A percentile compares a stretch with the other conserved stretches of the same genome.
Evolutionary conservation across 2,888 invertebrate genomes (phyloP).

Genomic region (Cryptocephalus moraei): DNA sequence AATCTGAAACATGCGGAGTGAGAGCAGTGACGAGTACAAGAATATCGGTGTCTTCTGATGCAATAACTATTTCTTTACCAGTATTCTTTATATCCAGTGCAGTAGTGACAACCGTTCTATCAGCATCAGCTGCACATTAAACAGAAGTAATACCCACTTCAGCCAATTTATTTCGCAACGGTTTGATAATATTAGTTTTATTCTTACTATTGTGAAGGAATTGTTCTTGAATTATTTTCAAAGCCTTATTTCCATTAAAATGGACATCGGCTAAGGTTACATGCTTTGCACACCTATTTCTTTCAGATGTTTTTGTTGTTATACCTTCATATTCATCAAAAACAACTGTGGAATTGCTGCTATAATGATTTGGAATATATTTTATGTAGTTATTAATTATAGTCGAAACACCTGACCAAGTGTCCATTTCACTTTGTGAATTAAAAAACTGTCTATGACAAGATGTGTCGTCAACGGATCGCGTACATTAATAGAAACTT

Average conservation of each 20-base stretch:
- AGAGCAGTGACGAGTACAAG: too few species aligned
- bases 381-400: slow-evolving; percentile 2
- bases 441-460: slow-evolving; percentile 1
- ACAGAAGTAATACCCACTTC: slow-evolving; percentile 1
- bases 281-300: slow-evolving; percentile 2
- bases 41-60: too few species aligned
- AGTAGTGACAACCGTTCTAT: slow-evolving; percentile 5
- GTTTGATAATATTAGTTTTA: too few species aligned
- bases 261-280: slow-evolving; percentile 1
- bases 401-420: slow-evolving; percentile 1
- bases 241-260: slow-evolving; percentile 2
- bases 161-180: slow-evolving; percentile 3
- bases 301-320: slow-evolving; percentile 2
- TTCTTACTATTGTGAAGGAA: slow-evolving; percentile 4
- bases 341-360: background rate
- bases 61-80: too few species aligned
- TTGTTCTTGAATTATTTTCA: slow-evolving; percentile 2
- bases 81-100: too few species aligned
- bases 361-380: slow-evolving; percentile 3
- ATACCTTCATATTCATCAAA: slow-evolving; percentile 2
- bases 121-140: too few species aligned
- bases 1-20: too few species aligned
- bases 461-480: slow-evolving; percentile 2
- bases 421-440: background rate
- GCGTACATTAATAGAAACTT: background rate